These are phyloP conservation scores for Varanus salvator DNA, from an alignment of 2,113 vertebrate genomes.

Conservation along the genomic window DNA sequence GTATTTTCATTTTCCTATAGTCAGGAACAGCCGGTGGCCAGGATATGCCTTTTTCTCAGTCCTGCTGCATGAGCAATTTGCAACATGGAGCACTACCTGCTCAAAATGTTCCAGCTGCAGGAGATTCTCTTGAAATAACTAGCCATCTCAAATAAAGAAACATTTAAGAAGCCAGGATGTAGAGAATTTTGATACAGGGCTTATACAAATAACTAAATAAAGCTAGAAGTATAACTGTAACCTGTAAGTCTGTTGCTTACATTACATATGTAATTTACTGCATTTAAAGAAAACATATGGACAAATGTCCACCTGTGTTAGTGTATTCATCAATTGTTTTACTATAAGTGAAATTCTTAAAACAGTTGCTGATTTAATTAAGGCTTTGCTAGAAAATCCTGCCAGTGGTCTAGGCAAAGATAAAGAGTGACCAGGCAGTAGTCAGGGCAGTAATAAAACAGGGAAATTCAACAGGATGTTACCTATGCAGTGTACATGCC, in stretches of 20 bases:
- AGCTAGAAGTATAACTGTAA: neutral
- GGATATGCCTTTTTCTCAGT: slow-evolving; percentile 73
- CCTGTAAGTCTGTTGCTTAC: neutral
- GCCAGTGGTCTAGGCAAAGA: neutral
- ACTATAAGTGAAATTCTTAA: neutral
- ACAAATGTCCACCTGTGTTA: neutral
- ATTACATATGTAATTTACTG: neutral
- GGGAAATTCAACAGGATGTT: neutral
- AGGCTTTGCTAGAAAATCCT: neutral
- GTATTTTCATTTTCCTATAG: slow-evolving; percentile 83
- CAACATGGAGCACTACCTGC: slow-evolving; percentile 54
- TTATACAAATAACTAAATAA: neutral
- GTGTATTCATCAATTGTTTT: neutral
- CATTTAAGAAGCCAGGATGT: slow-evolving; percentile 10
- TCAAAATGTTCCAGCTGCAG: slow-evolving; percentile 64
- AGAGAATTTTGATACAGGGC: neutral
- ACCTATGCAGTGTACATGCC: too few relatives aligned
- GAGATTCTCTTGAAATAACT: slow-evolving; percentile 57
- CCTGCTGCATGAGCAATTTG: slow-evolving; percentile 83
- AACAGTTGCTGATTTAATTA: neutral
- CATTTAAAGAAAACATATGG: neutral
- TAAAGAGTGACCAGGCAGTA: neutral
- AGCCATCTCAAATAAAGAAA: slow-evolving; percentile 41
- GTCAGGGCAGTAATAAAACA: neutral
- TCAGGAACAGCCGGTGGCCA: slow-evolving; percentile 81